Percentiles rank a stretch among this genome's conserved stretches.
Conservation (phyloP, 2,113 vertebrate species). For the Nycticebus coucang region DNA sequence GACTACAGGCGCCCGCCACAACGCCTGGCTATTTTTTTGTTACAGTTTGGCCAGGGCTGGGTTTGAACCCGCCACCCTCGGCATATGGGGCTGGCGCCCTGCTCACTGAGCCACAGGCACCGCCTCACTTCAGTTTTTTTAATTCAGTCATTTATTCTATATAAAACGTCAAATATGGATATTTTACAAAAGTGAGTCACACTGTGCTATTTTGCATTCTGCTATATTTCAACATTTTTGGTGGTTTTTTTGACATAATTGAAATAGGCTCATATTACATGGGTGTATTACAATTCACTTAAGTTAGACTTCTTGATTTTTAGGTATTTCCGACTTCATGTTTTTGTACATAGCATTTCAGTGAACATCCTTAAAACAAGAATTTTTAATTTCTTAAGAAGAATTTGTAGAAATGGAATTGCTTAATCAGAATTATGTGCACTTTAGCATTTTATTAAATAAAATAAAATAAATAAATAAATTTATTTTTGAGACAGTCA, state of each 20-base stretch:
- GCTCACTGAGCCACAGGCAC: too few relatives aligned
- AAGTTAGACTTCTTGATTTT: slow-evolving; percentile 38
- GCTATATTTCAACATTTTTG: neutral
- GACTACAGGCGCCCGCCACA: too few relatives aligned
- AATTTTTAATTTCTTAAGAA: neutral
- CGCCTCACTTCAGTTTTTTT: neutral
- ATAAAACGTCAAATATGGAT: neutral
- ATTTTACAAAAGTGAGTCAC: neutral
- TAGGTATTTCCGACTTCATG: neutral
- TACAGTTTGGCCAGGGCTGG: too few relatives aligned
- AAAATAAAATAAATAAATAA: too few relatives aligned
- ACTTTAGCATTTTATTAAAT: neutral
- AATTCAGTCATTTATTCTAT: slow-evolving; percentile 23
- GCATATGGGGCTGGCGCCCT: too few relatives aligned
- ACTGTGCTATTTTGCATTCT: neutral
- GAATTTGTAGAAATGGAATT: neutral
- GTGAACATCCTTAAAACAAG: neutral
- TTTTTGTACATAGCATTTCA: neutral
- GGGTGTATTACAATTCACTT: slow-evolving; percentile 6
- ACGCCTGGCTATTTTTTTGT: too few relatives aligned
- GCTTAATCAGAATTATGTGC: neutral
- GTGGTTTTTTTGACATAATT: slow-evolving; percentile 24
- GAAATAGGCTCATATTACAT: neutral
- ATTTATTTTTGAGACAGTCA: too few relatives aligned
- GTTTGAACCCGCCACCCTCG: too few relatives aligned